A percentile compares a stretch with the other conserved stretches of the same genome.
phyloP scores from a whole-genome alignment of 2,888 invertebrate genomes.

The Cacoxenus indagator region DNA sequence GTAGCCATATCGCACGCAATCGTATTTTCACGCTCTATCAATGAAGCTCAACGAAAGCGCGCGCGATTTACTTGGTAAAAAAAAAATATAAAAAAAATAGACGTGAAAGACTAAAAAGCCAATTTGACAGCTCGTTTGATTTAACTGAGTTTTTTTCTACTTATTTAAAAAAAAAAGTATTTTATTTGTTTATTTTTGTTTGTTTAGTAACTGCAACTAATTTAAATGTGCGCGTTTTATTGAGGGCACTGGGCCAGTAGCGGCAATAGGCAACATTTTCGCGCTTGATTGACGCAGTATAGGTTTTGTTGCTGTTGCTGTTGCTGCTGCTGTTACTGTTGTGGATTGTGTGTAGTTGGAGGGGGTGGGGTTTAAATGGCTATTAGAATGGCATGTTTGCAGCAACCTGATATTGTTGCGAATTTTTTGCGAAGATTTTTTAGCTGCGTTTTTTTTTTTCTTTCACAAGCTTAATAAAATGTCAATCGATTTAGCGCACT shows the following conservation, averaged over 20 bases:
- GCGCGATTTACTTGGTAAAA: not conserved
- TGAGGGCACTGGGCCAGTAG: constrained; percentile 15
- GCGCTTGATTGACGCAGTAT: constrained; percentile 7
- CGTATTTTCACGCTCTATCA: constrained; percentile 60
- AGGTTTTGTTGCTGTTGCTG: not conserved
- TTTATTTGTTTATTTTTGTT: not conserved
- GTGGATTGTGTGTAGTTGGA: not conserved
- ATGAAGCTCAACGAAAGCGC: constrained; percentile 50
- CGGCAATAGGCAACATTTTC: not conserved
- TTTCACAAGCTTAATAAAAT: too few relatives aligned
- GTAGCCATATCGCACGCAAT: constrained; percentile 8
- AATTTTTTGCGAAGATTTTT: too few relatives aligned
- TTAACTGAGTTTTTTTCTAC: not conserved
- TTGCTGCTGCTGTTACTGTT: constrained; percentile 2
- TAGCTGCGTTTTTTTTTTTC: too few relatives aligned
- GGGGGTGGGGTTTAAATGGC: too few relatives aligned
- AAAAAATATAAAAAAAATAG: not conserved
- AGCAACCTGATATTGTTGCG: too few relatives aligned
- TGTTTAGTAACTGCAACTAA: constrained; percentile 22
- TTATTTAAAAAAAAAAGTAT: not conserved
- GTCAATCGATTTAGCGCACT: too few relatives aligned
- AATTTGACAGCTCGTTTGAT: constrained; percentile 19
- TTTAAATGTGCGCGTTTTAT: constrained; percentile 21
- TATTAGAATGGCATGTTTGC: too few relatives aligned
- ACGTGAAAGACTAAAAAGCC: not conserved